Conservation (phyloP, 2,888 invertebrate genomes). For the Leucozona laternaria region DNA sequence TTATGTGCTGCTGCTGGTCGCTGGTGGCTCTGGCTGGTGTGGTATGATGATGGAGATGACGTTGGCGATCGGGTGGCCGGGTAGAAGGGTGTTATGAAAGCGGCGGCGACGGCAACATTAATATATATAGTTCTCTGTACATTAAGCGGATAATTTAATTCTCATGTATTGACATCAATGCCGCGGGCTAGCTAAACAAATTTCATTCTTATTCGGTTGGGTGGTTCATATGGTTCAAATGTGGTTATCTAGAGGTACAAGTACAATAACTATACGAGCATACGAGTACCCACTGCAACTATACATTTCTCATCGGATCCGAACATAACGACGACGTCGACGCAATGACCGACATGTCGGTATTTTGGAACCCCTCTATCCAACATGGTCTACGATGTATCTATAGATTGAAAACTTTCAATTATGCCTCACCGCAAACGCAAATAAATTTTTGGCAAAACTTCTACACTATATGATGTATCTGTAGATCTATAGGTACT, state of each 20-base stretch:
- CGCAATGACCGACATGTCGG: conserved; percentile 9
- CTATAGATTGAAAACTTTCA: conserved; percentile 66
- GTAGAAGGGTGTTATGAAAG: neutral
- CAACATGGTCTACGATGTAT: conserved; percentile 14
- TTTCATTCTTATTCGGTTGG: conserved; percentile 74
- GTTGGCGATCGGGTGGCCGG: neutral
- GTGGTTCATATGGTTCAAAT: conserved; percentile 45
- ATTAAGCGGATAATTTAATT: conserved; percentile 80
- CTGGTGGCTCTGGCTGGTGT: neutral
- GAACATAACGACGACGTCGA: neutral
- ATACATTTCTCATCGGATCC: neutral
- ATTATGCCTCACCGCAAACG: conserved; percentile 62
- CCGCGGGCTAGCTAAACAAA: conserved; percentile 75
- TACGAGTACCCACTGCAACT: neutral
- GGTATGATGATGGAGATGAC: conserved; percentile 9
- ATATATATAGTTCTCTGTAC: conserved; percentile 68
- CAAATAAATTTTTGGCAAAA: conserved; percentile 53
- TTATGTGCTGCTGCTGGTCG: conserved; percentile 39
- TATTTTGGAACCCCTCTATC: neutral
- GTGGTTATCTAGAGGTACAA: conserved; percentile 15
- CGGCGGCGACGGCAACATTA: conserved; percentile 47
- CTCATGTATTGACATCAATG: conserved; percentile 78
- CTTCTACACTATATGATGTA: neutral
- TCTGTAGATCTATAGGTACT: neutral
- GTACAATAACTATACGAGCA: neutral